Conservation (phyloP, 2,797 vertebrate species). For the Todus mexicanus region DNA sequence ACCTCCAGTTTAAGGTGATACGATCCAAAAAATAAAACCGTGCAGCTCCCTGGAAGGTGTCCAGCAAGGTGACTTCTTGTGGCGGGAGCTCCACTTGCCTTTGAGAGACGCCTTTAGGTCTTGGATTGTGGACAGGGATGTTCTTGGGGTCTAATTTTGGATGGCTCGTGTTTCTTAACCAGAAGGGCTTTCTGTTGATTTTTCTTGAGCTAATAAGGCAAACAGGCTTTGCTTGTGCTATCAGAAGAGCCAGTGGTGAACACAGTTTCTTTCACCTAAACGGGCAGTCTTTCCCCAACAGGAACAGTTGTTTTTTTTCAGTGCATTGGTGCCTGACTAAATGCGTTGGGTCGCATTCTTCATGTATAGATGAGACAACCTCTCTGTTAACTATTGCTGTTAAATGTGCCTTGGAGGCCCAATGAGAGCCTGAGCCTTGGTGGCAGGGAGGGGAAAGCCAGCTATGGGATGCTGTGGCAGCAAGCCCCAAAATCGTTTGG, state of each 20-base stretch:
- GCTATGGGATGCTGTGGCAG: constrained; percentile 56
- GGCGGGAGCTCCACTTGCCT: not conserved
- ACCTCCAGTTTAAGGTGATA: not conserved
- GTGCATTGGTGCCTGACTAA: constrained; percentile 79
- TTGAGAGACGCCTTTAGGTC: not conserved
- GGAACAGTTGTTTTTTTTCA: constrained; percentile 69
- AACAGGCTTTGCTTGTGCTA: not conserved
- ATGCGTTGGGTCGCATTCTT: constrained; percentile 83
- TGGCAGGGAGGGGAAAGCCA: constrained; percentile 44
- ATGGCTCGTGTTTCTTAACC: not conserved
- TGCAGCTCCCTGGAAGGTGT: not conserved
- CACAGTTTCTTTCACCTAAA: not conserved
- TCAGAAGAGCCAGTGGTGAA: not conserved
- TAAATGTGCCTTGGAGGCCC: constrained; percentile 10
- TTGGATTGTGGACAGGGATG: not conserved
- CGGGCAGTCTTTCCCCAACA: constrained; percentile 40
- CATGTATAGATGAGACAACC: constrained; percentile 76
- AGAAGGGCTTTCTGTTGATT: constrained; percentile 18
- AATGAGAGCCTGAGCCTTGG: constrained; percentile 17
- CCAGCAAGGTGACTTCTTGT: not conserved
- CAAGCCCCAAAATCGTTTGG: constrained; percentile 64
- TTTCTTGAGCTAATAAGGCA: not conserved
- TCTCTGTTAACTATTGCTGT: constrained; percentile 90
- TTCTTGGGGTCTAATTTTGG: not conserved
- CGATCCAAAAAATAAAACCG: not conserved